phyloP scores from a whole-genome alignment of 2,888 invertebrate genomes.

The Strigamia transsilvanica region DNA sequence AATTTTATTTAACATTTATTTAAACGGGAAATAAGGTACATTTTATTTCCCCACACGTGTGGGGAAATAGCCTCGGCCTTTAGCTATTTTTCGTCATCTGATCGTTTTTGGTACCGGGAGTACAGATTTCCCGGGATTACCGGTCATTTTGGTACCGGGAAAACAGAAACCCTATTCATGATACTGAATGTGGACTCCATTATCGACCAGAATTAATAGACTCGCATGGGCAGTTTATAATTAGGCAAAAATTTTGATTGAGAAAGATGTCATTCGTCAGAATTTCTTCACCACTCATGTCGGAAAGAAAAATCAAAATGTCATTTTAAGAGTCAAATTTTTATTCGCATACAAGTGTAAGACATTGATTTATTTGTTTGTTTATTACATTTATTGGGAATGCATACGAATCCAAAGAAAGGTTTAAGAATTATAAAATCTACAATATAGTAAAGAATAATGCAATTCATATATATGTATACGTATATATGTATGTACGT shows the following conservation, averaged over 20 bases:
- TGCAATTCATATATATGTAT: background rate
- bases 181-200: constrained; percentile 12
- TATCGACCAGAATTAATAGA: constrained; percentile 24
- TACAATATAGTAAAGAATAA: background rate
- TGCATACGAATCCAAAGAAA: background rate
- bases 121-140: too few species aligned
- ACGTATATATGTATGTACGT: too few species aligned
- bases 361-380: background rate
- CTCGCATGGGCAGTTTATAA: background rate
- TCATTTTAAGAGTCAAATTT: background rate
- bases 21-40: too few species aligned
- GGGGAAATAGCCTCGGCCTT: too few species aligned
- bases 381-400: background rate
- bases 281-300: background rate
- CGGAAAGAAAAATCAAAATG: background rate
- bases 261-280: background rate
- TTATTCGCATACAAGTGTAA: constrained; percentile 14
- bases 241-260: background rate
- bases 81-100: too few species aligned
- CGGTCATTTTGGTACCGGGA: too few species aligned
- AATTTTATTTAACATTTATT: too few species aligned
- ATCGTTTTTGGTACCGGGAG: too few species aligned
- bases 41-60: too few species aligned
- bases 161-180: too few species aligned
- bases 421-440: constrained; percentile 9